These are phyloP conservation scores for Drosophila athabasca DNA, from an alignment of 1,140 invertebrate genomes.

Conservation along the genomic window DNA sequence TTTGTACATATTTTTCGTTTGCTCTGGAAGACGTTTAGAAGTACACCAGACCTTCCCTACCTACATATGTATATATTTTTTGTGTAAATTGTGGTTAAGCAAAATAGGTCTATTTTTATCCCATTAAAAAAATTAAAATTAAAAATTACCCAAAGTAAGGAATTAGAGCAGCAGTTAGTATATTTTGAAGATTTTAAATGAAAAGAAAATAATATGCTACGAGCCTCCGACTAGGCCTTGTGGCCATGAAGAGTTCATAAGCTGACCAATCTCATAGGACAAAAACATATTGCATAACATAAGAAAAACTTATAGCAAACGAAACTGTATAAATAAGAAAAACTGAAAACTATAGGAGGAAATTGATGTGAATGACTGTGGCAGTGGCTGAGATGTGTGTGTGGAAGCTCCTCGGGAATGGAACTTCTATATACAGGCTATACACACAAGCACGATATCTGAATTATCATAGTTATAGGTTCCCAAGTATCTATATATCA, in stretches of 20 bases:
- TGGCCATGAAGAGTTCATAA: too few species aligned
- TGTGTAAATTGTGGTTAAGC: too few species aligned
- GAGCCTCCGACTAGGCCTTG: too few species aligned
- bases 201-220: too few species aligned
- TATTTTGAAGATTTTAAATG: too few species aligned
- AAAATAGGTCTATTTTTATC: too few species aligned
- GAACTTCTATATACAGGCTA: slow-evolving; percentile 37
- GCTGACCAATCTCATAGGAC: too few species aligned
- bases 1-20: slow-evolving; percentile 30
- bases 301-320: neutral
- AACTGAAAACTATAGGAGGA: slow-evolving; percentile 1
- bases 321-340: slow-evolving; percentile 9
- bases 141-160: too few species aligned
- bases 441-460: slow-evolving; percentile 29
- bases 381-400: slow-evolving; percentile 38
- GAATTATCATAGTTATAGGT: neutral
- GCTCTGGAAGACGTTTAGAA: slow-evolving; percentile 7
- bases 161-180: too few species aligned
- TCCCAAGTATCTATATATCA: neutral
- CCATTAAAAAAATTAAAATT: too few species aligned
- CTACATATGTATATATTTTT: too few species aligned
- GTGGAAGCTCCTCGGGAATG: slow-evolving; percentile 29
- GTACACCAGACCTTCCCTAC: too few species aligned
- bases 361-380: slow-evolving; percentile 45
- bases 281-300: neutral